A percentile compares a stretch with the other conserved stretches of the same genome.
Evolutionary conservation across 2,797 vertebrate genomes (phyloP).

Genomic region (Anomalospiza imberbis): DNA sequence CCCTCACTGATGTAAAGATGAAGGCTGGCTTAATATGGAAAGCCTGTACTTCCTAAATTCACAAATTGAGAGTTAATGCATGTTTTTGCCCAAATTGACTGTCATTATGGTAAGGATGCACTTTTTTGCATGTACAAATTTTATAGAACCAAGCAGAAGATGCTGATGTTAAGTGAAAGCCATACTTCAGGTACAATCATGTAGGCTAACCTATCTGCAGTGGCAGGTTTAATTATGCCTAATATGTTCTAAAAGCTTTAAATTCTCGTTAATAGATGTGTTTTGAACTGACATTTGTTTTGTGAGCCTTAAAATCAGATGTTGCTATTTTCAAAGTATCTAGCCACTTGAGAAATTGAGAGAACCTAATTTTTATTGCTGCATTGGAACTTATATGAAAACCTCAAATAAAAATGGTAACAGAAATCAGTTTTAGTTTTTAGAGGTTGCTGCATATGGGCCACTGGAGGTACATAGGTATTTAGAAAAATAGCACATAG

Average conservation of each 20-base stretch:
- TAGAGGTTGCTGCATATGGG: background rate
- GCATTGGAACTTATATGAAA: background rate
- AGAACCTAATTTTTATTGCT: background rate
- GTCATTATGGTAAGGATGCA: background rate
- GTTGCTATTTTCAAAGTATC: background rate
- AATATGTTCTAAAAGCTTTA: background rate
- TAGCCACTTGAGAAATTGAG: background rate
- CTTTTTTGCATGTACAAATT: background rate
- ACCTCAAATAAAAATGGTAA: background rate
- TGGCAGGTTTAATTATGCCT: background rate
- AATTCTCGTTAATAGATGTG: background rate
- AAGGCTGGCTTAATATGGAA: constrained; percentile 1
- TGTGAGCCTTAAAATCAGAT: background rate
- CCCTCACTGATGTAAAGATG: background rate
- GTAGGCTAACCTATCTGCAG: background rate
- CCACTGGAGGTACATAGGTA: background rate
- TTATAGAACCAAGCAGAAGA: background rate
- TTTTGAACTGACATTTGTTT: background rate
- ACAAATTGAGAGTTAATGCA: background rate
- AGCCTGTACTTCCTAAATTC: background rate
- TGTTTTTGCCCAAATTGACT: background rate
- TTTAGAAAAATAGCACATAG: background rate
- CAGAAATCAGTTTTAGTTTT: background rate
- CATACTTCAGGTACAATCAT: background rate
- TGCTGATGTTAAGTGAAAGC: background rate